Base-by-base conservation (phyloP, 2,113 vertebrate genomes). In the Alethe diademata region DNA sequence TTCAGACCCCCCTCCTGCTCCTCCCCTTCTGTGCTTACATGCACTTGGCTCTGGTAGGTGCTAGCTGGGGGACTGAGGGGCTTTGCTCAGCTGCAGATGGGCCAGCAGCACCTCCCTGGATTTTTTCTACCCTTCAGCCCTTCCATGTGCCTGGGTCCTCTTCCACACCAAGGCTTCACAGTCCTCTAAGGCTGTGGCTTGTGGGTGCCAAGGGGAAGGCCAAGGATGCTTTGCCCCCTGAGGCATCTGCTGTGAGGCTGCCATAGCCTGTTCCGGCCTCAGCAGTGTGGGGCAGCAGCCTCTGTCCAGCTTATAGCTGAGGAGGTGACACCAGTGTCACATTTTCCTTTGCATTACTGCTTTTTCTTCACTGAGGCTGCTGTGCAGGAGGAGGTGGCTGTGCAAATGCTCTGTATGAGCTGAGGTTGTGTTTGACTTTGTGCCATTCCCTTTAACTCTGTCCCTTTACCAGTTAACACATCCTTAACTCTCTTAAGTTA, bases 1-100 rank as follows among this genome's bases (percentile, higher is more conserved):
- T 60, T 72, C 50, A 56, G 40, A 24, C 7, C 8, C 35, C 14
- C 5, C 7, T 65, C 54, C 50, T 45, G 28, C 56, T 65, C 50
- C 50, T 45, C 25, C 56, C 38, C 29, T 45, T 53, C 26, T 24
- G 15, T 19, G 54, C 29, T 69, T 20, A 26, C 0, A 0, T 20
- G 22, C 31, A 24, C 78, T 62, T 74, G 35, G 5, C 57, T 78
- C 29, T 61, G 25, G 25, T 4, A 35, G 29, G 31, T 58, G 25
- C 56, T 67, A 50, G 24, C 11, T 85, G 28, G 28, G 40, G 71
- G 25, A 23, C 40, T 2, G 4, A 69, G 31, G 24, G 23, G 24
- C 36, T 70, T 85, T 9, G 5, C 40, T 74, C 12, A 51, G 56
- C 47, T 12, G 5, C 31, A 29, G 14, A 3, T 31, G 19, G 28